phyloP scores from a whole-genome alignment of 2,113 vertebrate genomes.

The Mobula birostris region DNA sequence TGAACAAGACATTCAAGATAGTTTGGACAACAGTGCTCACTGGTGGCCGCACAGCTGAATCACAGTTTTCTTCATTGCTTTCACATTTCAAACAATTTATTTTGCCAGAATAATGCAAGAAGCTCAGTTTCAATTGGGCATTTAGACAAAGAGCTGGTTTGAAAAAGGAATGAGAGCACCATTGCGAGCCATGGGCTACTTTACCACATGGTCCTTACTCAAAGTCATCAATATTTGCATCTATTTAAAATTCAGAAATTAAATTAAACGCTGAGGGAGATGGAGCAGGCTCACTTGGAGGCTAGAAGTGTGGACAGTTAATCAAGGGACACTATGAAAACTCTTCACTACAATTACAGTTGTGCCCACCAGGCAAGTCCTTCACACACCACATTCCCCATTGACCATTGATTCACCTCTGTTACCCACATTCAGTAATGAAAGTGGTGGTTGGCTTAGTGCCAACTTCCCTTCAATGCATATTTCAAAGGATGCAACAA shows the following conservation, averaged over 20 bases:
- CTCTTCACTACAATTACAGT: neutral
- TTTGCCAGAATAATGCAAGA: neutral
- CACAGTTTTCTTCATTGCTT: neutral
- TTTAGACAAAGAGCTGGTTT: too few species aligned
- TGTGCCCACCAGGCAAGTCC: too few species aligned
- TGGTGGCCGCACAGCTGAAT: neutral
- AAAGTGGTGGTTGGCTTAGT: neutral
- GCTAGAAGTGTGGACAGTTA: neutral
- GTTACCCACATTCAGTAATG: neutral
- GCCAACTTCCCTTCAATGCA: neutral
- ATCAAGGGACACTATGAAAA: neutral
- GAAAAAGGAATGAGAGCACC: neutral
- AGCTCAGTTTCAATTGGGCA: neutral
- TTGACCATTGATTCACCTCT: neutral
- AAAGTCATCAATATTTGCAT: neutral
- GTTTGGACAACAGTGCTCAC: neutral
- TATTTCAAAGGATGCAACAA: neutral
- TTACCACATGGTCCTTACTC: neutral
- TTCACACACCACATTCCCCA: too few species aligned
- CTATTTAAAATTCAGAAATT: neutral
- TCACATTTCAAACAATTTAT: neutral
- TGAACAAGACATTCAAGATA: neutral
- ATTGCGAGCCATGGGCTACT: neutral
- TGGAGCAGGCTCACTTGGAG: neutral
- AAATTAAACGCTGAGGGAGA: neutral